Percentiles rank a stretch among this genome's conserved stretches.
Evolutionary conservation across 35 echinoderm and acorn worm species (phyloP).

Genomic region (Lytechinus variegatus): DNA sequence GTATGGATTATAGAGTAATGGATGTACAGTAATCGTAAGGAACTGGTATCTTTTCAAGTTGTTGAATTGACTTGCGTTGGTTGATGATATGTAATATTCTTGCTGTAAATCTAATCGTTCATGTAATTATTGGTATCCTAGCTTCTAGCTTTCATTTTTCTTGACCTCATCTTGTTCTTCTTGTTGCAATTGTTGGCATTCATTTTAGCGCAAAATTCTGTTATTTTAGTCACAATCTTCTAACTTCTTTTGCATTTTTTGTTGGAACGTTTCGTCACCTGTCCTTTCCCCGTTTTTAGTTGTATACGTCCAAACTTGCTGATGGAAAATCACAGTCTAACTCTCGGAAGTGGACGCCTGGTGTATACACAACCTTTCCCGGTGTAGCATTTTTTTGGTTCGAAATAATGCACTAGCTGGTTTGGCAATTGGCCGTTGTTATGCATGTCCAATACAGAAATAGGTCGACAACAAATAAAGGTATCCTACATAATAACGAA

Average conservation of each 20-base stretch:
- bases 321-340: background rate
- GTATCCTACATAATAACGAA: background rate
- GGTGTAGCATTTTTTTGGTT: background rate
- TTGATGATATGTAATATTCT: too few species aligned
- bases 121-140: too few species aligned
- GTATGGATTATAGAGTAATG: too few species aligned
- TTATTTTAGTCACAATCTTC: too few species aligned
- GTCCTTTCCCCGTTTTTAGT: background rate
- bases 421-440: background rate
- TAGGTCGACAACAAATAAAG: background rate
- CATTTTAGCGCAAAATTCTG: too few species aligned
- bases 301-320: background rate
- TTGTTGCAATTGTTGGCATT: background rate
- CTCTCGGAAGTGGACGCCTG: background rate
- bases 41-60: too few species aligned
- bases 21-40: too few species aligned
- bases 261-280: background rate
- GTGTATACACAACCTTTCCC: background rate
- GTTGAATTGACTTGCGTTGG: too few species aligned
- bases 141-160: too few species aligned
- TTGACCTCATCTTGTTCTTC: too few species aligned
- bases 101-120: too few species aligned
- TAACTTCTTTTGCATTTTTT: background rate
- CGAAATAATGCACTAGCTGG: background rate
- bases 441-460: background rate